Base-by-base conservation (phyloP, 1,140 invertebrate species). In the Heliothis virescens region DNA sequence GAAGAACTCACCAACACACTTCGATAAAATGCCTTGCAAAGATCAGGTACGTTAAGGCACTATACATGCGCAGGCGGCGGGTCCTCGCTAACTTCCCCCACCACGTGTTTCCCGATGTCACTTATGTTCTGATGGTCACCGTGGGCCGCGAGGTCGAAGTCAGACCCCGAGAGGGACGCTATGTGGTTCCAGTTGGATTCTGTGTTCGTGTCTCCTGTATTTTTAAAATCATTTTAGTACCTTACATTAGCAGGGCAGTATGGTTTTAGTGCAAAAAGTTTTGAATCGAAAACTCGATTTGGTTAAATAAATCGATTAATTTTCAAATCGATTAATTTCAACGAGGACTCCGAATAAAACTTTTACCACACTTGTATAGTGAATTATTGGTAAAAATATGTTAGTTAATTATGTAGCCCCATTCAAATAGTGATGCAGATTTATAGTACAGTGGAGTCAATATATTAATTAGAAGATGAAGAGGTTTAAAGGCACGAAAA, bases 61-160 rank as follows among this genome's bases (percentile, higher is more conserved):
- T 76, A 91, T 11, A 93, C 89, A 57, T 91, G 90, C 16, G 90
- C 88, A 0, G 91, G 92, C 5, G 79, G 86, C 12, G 88, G 84
- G 7, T 76, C 62, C 9, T 79, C 57, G 7, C 79, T 74, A 55
- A 72, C 79, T 53, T 60, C 84, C 26, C 86, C 76, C 29, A 87
- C 83, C 15, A 90, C 87, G 75, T 90, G 87, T 26, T 85, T 83
- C 12, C 86, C 81, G 52, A 90, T 74, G 75, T 90, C 87, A 13
- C 81, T 67, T 16, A 92, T 83, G 79, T 91, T 87, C 55, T 89
- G 86, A 53, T 90, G 87, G 12, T 91, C 89, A 0, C 95, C 94
- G 82, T 96, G 96, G 41, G 96, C 91, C 59, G 96, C 95, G 50
- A 96, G 90, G 91, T 96, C 96, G 83, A 96, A 96, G 78, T 96